These are phyloP conservation scores for Polietes domitor DNA, from an alignment of 2,888 invertebrate species.

Conservation along the genomic window DNA sequence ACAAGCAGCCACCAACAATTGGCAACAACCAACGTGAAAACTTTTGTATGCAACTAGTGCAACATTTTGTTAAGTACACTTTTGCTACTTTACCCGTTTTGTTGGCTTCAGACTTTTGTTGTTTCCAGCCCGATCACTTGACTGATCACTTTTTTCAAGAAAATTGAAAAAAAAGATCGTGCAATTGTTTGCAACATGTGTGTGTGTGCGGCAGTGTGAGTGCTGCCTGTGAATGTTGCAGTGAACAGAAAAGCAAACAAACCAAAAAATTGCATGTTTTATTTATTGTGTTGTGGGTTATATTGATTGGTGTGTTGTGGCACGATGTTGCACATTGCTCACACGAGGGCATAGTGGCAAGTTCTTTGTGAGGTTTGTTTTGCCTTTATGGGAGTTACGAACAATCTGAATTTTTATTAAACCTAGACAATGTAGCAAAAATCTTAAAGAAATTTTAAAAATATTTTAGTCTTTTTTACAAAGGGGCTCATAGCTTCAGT, in stretches of 20 bases:
- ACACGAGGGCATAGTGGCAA: not conserved
- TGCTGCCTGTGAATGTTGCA: conserved; percentile 39
- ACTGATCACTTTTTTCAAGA: conserved; percentile 61
- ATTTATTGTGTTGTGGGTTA: conserved; percentile 58
- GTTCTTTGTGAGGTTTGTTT: no score
- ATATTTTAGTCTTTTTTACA: not conserved
- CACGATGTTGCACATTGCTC: conserved; percentile 11
- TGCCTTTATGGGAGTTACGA: no score
- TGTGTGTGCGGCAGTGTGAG: conserved; percentile 25
- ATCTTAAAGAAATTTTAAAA: not conserved
- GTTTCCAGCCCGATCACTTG: conserved; percentile 57
- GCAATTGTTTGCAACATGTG: conserved; percentile 44
- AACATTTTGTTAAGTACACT: conserved; percentile 51
- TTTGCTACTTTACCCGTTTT: conserved; percentile 49
- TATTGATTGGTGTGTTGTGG: conserved; percentile 61
- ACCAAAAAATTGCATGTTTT: conserved; percentile 52
- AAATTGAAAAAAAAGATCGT: conserved; percentile 55
- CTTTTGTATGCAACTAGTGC: conserved; percentile 60
- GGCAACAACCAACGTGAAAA: conserved; percentile 11
- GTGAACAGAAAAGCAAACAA: not conserved
- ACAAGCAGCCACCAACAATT: not conserved
- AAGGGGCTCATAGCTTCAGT: no score
- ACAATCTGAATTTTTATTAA: no score
- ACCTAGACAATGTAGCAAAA: no score
- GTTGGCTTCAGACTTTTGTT: not conserved